Evolutionary conservation across 1,140 invertebrate genomes (phyloP).

Genomic region (Megalonaias nervosa): DNA sequence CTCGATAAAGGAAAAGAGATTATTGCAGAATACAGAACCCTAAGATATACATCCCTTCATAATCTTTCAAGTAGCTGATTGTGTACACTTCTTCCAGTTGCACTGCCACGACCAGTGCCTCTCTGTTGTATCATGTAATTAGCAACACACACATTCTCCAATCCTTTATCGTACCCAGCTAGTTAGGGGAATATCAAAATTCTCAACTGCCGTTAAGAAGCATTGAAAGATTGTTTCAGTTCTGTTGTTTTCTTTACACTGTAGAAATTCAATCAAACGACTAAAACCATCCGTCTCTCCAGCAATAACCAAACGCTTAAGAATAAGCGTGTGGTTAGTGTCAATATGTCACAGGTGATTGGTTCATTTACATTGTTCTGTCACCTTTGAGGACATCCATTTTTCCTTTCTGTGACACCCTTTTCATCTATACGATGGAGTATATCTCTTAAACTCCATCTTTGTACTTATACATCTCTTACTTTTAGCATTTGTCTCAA

Average conservation of each 20-base stretch:
- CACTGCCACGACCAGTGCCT: not conserved
- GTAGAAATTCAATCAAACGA: slow-evolving; percentile 8
- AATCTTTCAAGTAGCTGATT: slow-evolving; percentile 19
- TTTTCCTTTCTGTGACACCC: slow-evolving; percentile 3
- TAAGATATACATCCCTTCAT: slow-evolving; percentile 19
- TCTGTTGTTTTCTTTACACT: slow-evolving; percentile 16
- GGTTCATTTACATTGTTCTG: slow-evolving; percentile 19
- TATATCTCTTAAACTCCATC: not conserved
- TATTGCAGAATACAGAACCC: slow-evolving; percentile 14
- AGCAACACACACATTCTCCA: slow-evolving; percentile 10
- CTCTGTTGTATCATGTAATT: too few relatives aligned
- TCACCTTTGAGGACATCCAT: slow-evolving; percentile 1
- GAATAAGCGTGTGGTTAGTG: slow-evolving; percentile 22
- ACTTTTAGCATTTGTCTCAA: too few relatives aligned
- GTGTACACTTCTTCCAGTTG: slow-evolving; percentile 5
- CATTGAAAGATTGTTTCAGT: slow-evolving; percentile 9
- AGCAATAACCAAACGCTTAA: slow-evolving; percentile 10
- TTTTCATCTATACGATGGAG: not conserved
- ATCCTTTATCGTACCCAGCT: slow-evolving; percentile 10
- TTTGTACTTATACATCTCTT: not conserved
- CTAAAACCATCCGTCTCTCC: slow-evolving; percentile 16
- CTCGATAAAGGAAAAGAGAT: slow-evolving; percentile 33
- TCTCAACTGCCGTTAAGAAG: not conserved
- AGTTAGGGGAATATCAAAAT: not conserved
- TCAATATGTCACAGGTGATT: slow-evolving; percentile 22